Percentiles rank a stretch among this genome's conserved stretches.
Evolutionary conservation across 35 echinoderm and acorn worm genomes (phyloP).

Genomic region (Ophioderma brevispina): DNA sequence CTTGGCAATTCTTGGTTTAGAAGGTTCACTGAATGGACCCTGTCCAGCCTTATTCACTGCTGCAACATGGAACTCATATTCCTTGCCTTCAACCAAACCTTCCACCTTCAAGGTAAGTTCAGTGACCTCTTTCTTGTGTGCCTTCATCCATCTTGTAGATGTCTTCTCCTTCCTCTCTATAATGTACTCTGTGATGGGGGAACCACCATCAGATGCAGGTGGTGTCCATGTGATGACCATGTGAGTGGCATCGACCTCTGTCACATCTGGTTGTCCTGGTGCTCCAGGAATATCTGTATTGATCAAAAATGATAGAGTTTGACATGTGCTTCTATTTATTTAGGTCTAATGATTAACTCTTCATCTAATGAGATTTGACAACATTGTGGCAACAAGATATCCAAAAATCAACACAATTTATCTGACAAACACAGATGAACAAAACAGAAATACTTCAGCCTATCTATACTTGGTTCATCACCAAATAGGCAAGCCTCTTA

Average conservation of each 20-base stretch:
- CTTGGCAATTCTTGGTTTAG: slow-evolving; percentile 50
- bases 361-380: no score
- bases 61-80: slow-evolving; percentile 76
- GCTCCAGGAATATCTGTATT: slow-evolving; percentile 60
- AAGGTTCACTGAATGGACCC: slow-evolving; percentile 68
- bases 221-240: slow-evolving; percentile 64
- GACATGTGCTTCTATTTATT: no score
- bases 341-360: no score
- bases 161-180: slow-evolving; percentile 87
- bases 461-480: no score
- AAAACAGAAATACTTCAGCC: no score
- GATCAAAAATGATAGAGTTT: not conserved
- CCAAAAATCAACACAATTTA: no score
- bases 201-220: slow-evolving; percentile 77
- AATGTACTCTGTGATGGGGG: slow-evolving; percentile 72
- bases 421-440: no score
- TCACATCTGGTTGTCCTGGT: slow-evolving; percentile 68
- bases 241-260: slow-evolving; percentile 44
- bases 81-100: slow-evolving; percentile 69
- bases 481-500: no score
- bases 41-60: slow-evolving; percentile 84
- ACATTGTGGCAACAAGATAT: no score
- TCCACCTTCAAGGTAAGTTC: slow-evolving; percentile 61
- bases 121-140: slow-evolving; percentile 23
- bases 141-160: slow-evolving; percentile 77